Evolutionary conservation across 35 echinoderm and acorn worm genomes (phyloP).

Genomic region (Strongylocentrotus purpuratus): DNA sequence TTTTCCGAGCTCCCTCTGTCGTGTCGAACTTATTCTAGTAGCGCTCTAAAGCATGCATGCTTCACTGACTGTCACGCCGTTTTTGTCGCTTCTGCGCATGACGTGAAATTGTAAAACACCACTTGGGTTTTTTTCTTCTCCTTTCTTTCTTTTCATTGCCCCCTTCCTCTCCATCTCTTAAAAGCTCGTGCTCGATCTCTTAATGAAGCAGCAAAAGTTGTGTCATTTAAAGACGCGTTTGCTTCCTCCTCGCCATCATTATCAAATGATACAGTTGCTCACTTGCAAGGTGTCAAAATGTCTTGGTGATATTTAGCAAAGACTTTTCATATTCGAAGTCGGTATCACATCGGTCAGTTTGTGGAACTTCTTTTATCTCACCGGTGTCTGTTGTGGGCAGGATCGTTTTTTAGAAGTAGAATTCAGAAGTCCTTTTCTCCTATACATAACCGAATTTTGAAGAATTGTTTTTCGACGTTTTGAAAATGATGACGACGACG

Average conservation of each 20-base stretch:
- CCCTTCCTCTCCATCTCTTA: conserved; percentile 29
- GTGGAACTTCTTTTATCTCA: not conserved
- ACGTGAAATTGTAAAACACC: conserved; percentile 42
- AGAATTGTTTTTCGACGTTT: not conserved
- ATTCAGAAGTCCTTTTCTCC: not conserved
- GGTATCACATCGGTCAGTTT: not conserved
- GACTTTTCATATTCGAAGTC: not conserved
- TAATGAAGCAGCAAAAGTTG: conserved; percentile 42
- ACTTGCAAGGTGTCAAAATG: not conserved
- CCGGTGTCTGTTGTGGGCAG: too few relatives aligned
- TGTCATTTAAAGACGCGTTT: not conserved
- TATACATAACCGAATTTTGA: not conserved
- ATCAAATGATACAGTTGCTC: conserved; percentile 2
- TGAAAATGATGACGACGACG: conserved; percentile 38
- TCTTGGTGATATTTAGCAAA: not conserved
- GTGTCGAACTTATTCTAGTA: not conserved
- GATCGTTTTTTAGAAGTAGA: too few relatives aligned
- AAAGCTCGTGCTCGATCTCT: conserved; percentile 28
- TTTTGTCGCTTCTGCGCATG: conserved; percentile 47
- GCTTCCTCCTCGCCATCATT: not conserved
- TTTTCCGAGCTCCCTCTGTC: not conserved
- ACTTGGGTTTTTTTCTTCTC: conserved; percentile 12
- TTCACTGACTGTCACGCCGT: conserved; percentile 33
- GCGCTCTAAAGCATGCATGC: not conserved
- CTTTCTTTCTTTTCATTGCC: conserved; percentile 13